Evolutionary conservation across 2,113 vertebrate species (phyloP), one percentile per base, ranked within the genome.

Genomic region (Sapayoa aenigma): DNA sequence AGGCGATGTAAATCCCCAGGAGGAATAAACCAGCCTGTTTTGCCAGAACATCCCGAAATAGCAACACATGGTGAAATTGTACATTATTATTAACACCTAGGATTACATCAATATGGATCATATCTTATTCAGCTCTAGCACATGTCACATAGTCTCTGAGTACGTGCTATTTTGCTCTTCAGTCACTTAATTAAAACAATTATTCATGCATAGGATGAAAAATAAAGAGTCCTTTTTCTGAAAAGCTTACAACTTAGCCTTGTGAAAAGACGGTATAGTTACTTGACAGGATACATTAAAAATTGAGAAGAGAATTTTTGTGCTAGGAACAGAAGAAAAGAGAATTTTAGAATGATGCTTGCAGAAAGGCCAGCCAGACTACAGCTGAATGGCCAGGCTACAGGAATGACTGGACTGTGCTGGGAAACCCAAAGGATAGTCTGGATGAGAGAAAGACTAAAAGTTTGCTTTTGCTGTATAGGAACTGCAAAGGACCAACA

Each of bases 21-120:
- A 88, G 84, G 73, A 92, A 84, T 42, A 90, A 87, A 88, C 75
- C 69, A 81, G 60, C 33, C 77, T 33, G 35, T 25, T 49, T 52
- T 90, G 79, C 80, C 93, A 97, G 76, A 79, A 89, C 8, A 7
- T 53, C 69, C 90, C 39, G 85, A 92, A 94, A 95, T 65, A 92
- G 83, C 56, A 96, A 68, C 73, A 68, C 52, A 49, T 42, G 80
- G 58, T 76, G 65, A 63, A 87, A 65, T 30, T 49, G 80, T 69
- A 18, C 6, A 1, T 73, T 89, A 53, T 89, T 92, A 79, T 85
- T 89, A 96, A 79, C 89, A 93, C 80, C 80, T 96, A 90, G 49
- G 58, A 79, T 96, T 86, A 92, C 8, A 3, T 86, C 93, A 96
- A 82, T 35, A 15, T 31, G 73, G 52, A 84, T 79, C 73, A 50